These are phyloP conservation scores for Belonocnema kinseyi DNA, from an alignment of 1,140 invertebrate genomes.

Conservation along the genomic window DNA sequence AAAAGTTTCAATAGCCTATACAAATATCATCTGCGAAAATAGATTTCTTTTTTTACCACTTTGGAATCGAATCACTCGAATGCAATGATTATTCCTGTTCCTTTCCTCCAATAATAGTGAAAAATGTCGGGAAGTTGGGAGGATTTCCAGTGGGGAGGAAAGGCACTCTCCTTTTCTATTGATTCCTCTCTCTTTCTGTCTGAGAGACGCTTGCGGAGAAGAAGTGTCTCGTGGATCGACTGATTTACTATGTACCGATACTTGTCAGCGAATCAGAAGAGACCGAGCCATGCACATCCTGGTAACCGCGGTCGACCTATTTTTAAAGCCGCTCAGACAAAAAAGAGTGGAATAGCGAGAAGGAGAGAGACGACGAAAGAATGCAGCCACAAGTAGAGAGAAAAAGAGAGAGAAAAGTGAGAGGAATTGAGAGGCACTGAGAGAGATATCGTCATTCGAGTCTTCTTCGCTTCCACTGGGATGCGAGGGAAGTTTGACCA, in stretches of 20 bases:
- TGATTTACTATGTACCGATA: constrained; percentile 1
- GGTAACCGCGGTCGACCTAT: constrained; percentile 61
- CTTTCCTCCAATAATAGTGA: background rate
- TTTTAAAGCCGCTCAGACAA: constrained; percentile 52
- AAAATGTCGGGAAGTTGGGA: background rate
- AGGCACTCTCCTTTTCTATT: background rate
- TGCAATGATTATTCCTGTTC: background rate
- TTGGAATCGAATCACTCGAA: background rate
- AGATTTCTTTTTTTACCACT: constrained; percentile 3
- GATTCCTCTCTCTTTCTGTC: background rate
- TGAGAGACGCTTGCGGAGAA: background rate
- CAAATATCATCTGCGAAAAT: background rate
- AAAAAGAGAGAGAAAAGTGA: constrained; percentile 42
- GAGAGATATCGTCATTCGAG: background rate
- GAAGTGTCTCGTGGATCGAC: background rate
- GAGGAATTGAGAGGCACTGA: constrained; percentile 49
- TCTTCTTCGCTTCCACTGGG: constrained; percentile 38
- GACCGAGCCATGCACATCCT: constrained; percentile 46
- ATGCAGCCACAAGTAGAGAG: constrained; percentile 34
- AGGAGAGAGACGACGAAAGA: constrained; percentile 39
- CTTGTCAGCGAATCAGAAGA: constrained; percentile 36
- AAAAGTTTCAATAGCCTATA: background rate
- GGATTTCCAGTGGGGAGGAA: background rate
- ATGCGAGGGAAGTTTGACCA: constrained; percentile 50
- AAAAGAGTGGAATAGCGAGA: constrained; percentile 36